Conservation (phyloP, 1,140 invertebrate species). For the Eciton burchellii region DNA sequence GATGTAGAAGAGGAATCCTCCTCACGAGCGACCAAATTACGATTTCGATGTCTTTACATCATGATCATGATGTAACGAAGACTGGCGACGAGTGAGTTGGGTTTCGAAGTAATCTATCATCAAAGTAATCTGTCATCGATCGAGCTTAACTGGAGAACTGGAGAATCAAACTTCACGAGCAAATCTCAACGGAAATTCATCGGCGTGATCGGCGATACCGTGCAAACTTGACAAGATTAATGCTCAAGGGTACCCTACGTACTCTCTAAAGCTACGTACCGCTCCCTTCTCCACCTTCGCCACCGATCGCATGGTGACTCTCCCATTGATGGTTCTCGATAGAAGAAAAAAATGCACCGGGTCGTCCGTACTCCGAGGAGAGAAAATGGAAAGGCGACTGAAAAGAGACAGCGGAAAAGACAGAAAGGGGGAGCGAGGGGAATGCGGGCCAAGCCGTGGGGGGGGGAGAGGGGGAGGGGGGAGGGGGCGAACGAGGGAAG, state of each 20-base stretch:
- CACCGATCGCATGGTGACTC: conserved; percentile 37
- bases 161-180: not conserved
- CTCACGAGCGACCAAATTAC: no score
- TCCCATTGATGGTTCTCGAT: conserved; percentile 61
- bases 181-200: not conserved
- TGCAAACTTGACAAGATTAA: conserved; percentile 3
- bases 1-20: no score
- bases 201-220: not conserved
- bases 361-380: conserved; percentile 13
- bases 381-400: conserved; percentile 68
- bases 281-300: no score
- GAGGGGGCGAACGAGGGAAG: conserved; percentile 49
- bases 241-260: conserved; percentile 15
- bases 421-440: not conserved
- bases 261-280: no score
- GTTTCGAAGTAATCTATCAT: no score
- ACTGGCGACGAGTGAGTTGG: no score
- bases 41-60: no score
- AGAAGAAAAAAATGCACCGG: conserved; percentile 24
- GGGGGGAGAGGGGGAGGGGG: conserved; percentile 2
- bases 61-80: no score
- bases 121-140: no score
- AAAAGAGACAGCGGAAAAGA: conserved; percentile 67
- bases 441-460: not conserved
- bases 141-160: no score